Evolutionary conservation across 2,888 invertebrate genomes (phyloP).

Genomic region (Schrankia costaestrigalis): DNA sequence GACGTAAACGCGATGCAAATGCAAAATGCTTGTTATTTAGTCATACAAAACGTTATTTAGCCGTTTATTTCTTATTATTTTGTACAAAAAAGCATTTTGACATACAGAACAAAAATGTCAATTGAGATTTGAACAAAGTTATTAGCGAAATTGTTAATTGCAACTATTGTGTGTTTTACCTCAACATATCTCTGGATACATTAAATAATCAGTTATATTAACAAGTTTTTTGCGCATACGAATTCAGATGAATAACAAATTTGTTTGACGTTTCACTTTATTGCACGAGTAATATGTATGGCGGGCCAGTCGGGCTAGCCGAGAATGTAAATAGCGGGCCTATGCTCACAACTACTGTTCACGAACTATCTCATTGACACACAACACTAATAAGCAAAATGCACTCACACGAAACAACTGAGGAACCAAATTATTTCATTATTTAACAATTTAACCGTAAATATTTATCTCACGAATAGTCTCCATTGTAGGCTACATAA

Average conservation of each 20-base stretch:
- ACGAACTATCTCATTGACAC: constrained; percentile 8
- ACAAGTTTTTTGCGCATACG: constrained; percentile 29
- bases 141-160: constrained; percentile 22
- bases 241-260: constrained; percentile 56
- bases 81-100: constrained; percentile 40
- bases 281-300: constrained; percentile 72
- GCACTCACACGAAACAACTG: constrained; percentile 46
- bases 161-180: constrained; percentile 27
- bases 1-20: constrained; percentile 11
- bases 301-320: constrained; percentile 60
- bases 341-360: constrained; percentile 12
- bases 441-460: constrained; percentile 72
- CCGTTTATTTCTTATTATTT: constrained; percentile 21
- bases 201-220: constrained; percentile 14
- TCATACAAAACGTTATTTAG: constrained; percentile 7
- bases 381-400: constrained; percentile 24
- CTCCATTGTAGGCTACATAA: constrained; percentile 81
- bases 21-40: constrained; percentile 5
- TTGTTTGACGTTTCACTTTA: constrained; percentile 75
- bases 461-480: constrained; percentile 83
- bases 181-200: constrained; percentile 20
- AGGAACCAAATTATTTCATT: constrained; percentile 55
- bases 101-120: constrained; percentile 50
- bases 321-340: constrained; percentile 40
- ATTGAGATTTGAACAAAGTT: constrained; percentile 33